Evolutionary conservation across 2,113 vertebrate genomes (phyloP), one percentile per base, ranked within the genome.

Genomic region (Raja brachyura): DNA sequence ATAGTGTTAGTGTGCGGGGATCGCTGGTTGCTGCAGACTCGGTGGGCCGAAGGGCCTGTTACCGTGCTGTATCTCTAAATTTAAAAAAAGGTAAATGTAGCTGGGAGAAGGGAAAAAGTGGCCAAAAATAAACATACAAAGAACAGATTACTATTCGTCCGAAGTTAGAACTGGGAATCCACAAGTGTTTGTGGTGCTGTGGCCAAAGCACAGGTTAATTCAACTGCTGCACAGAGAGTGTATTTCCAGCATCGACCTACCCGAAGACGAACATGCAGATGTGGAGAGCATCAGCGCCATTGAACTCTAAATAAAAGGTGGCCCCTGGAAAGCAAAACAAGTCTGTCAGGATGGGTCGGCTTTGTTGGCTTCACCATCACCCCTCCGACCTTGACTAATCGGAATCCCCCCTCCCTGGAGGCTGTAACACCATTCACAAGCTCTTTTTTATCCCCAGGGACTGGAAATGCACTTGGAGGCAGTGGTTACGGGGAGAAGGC

Each of bases 241-340:
- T 59, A 18, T 54, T 25, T 83, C 18, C 54, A n/a, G 81, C 54
- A 66, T 18, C 28, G 22, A 97, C 98, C 97, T 95, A 99, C 99
- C 98, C 99, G 93, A 99, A 96, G 0, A 97, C 95, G 95, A 98
- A 99, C 98, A 99, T 97, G 94, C 98, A 98, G 94, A 99, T 96
- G 94, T 99, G 98, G 90, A 99, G 97, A 1, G 95, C 94, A 0
- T 98, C 97, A 94, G 97, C 97, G 0, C 97, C 97, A 0, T 95
- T 96, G 93, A 99, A 99, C 93, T 99, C 99, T 93, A 98, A 93
- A 94, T 99, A 99, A 95, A 99, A 99, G 56, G 98, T 95, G 4
- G 98, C 97, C 56, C 99, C 99, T 99, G 93, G 75, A 77, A 94
- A 94, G 25, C 68, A 31, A 75, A 79, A 93, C 13, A 78, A 93